Conservation (phyloP, 2,797 vertebrate species). For the Hybognathus amarus region DNA sequence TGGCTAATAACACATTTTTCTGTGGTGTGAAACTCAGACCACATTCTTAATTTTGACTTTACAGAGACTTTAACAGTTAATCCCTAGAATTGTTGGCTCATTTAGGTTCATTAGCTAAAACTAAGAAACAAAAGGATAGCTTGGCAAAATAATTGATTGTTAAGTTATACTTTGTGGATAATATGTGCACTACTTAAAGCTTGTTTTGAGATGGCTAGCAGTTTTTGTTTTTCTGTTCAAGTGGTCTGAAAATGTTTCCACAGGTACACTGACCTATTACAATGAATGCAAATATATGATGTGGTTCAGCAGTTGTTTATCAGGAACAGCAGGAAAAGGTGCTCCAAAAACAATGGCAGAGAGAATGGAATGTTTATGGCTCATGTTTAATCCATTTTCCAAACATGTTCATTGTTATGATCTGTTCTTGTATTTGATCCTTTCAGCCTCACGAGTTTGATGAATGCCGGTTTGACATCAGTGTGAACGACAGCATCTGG, state of each 20-base stretch:
- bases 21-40: too few relatives aligned
- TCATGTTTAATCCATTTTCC: background rate
- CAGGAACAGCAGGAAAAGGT: constrained; percentile 5
- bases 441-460: constrained; percentile 97
- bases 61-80: background rate
- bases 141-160: background rate
- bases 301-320: background rate
- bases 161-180: background rate
- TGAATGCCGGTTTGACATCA: constrained; percentile 98
- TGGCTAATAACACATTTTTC: too few relatives aligned
- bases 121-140: too few relatives aligned
- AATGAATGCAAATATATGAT: constrained; percentile 4
- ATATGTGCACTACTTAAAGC: background rate
- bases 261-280: background rate
- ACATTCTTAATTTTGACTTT: too few relatives aligned
- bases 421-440: background rate
- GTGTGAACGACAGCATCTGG: constrained; percentile 97
- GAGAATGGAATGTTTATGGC: background rate
- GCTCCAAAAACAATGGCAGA: background rate
- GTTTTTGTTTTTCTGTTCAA: constrained; percentile 24
- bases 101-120: background rate
- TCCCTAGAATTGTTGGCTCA: background rate
- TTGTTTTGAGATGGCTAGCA: background rate
- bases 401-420: background rate
- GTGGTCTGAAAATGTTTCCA: background rate